Evolutionary conservation across 2,113 vertebrate genomes (phyloP).

Genomic region (Macheiramphus alcinus): DNA sequence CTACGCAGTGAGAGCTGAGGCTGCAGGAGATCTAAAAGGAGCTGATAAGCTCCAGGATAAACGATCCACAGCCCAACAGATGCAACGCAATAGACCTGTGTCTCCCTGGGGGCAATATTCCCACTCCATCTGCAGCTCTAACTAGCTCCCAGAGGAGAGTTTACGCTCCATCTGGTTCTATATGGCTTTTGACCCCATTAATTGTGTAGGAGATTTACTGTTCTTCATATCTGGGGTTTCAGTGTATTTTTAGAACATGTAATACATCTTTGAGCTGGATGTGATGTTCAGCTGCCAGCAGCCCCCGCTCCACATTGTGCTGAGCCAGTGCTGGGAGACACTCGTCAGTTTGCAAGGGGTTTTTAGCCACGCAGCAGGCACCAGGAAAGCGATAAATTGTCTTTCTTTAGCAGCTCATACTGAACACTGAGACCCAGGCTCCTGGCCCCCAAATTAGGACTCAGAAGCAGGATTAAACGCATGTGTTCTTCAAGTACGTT

Average conservation of each 20-base stretch:
- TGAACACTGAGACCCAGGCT: neutral
- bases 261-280: neutral
- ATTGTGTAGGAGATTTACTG: neutral
- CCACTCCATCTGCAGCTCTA: rapidly evolving
- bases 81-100: rapidly evolving
- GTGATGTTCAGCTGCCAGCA: neutral
- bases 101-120: neutral
- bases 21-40: neutral
- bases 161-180: rapidly evolving
- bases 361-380: neutral
- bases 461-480: neutral
- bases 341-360: rapidly evolving
- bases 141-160: neutral
- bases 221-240: neutral
- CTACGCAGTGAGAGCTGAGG: neutral
- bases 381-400: neutral
- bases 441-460: neutral
- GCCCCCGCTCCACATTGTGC: neutral
- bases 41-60: neutral
- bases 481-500: neutral
- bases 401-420: neutral
- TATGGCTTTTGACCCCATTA: neutral
- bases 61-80: neutral
- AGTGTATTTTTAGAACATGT: neutral
- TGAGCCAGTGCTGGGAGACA: neutral